A percentile compares a stretch with the other conserved stretches of the same genome.
Evolutionary conservation across 2,113 vertebrate species (phyloP).

Genomic region (Python bivittatus): DNA sequence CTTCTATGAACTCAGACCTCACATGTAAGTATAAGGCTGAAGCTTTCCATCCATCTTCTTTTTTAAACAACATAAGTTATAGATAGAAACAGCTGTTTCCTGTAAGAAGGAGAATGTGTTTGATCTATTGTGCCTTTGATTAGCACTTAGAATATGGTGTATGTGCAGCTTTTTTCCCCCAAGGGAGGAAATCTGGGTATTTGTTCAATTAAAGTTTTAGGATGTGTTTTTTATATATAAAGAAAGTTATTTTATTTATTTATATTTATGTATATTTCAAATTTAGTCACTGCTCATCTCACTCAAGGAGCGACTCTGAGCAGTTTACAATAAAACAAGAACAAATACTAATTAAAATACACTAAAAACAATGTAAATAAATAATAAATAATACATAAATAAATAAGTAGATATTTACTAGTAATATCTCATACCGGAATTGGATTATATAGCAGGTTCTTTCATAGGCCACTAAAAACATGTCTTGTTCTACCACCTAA

Average conservation of each 20-base stretch:
- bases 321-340: too few relatives aligned
- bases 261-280: too few relatives aligned
- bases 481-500: neutral
- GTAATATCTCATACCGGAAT: neutral
- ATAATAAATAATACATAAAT: too few relatives aligned
- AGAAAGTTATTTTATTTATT: neutral
- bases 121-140: constrained; percentile 33
- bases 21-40: constrained; percentile 88
- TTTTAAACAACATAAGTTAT: constrained; percentile 22
- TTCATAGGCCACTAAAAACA: neutral
- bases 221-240: constrained; percentile 10
- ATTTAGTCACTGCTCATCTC: too few relatives aligned
- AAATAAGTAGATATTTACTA: too few relatives aligned
- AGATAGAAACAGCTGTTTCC: constrained; percentile 70
- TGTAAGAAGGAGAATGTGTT: constrained; percentile 39
- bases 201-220: constrained; percentile 11
- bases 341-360: too few relatives aligned
- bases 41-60: constrained; percentile 37
- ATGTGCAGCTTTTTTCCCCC: constrained; percentile 47
- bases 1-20: constrained; percentile 98
- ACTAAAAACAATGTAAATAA: too few relatives aligned
- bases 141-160: constrained; percentile 34
- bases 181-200: constrained; percentile 30
- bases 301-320: too few relatives aligned
- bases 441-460: neutral